Percentiles rank a stretch among this genome's conserved stretches.
Evolutionary conservation across 1,140 invertebrate species (phyloP).

Genomic region (Eufriesea mexicana): DNA sequence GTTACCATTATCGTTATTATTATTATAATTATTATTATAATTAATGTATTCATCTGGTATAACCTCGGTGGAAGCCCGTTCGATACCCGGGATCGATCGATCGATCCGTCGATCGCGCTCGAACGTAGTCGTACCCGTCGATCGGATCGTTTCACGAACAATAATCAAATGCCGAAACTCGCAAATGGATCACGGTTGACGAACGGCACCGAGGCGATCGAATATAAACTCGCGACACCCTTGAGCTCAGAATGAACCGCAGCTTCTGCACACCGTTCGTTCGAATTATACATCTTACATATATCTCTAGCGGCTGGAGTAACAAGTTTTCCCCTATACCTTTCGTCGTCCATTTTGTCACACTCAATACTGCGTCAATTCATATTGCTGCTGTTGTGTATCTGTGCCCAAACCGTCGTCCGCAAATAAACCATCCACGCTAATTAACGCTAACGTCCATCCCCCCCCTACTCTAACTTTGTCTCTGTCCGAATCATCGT

Average conservation of each 20-base stretch:
- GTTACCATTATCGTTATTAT: not conserved
- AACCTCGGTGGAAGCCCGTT: not conserved
- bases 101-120: too few species aligned
- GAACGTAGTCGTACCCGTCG: too few species aligned
- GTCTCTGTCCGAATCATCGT: not conserved
- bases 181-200: not conserved
- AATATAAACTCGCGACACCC: conserved; percentile 8
- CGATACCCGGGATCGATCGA: not conserved
- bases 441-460: conserved; percentile 10
- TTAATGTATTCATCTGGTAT: too few species aligned
- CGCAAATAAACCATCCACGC: conserved; percentile 17
- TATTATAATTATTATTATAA: too few species aligned
- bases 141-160: not conserved
- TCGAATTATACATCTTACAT: conserved; percentile 54
- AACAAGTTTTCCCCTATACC: conserved; percentile 62
- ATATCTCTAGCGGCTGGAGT: conserved; percentile 73
- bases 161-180: not conserved
- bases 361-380: conserved; percentile 69
- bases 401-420: conserved; percentile 53
- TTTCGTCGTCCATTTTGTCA: conserved; percentile 63
- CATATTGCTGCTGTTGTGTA: conserved; percentile 68
- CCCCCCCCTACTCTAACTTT: not conserved
- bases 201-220: not conserved
- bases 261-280: conserved; percentile 33
- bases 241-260: conserved; percentile 41